These are phyloP conservation scores for Passer domesticus DNA, from an alignment of 2,113 vertebrate species.

Conservation along the genomic window DNA sequence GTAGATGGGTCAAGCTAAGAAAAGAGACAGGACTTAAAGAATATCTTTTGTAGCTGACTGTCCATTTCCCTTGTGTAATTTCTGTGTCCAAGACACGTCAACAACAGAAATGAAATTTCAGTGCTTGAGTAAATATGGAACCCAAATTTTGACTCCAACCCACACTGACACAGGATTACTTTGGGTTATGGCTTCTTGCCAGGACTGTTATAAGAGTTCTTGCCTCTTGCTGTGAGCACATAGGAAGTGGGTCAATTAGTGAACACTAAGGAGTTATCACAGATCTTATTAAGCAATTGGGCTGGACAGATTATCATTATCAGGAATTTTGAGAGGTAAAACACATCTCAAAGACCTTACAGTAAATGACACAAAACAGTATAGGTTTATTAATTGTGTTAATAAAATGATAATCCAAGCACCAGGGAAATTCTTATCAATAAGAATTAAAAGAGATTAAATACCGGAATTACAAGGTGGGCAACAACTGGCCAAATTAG, in stretches of 20 bases:
- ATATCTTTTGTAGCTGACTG: background rate
- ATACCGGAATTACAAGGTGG: background rate
- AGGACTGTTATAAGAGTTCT: background rate
- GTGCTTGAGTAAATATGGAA: background rate
- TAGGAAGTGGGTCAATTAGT: background rate
- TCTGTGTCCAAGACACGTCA: background rate
- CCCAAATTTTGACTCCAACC: background rate
- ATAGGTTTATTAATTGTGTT: background rate
- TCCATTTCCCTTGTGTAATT: background rate
- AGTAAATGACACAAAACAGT: background rate
- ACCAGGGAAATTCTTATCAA: background rate
- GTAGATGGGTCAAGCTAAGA: background rate
- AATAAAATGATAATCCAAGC: background rate
- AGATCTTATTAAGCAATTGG: background rate
- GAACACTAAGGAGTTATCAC: background rate
- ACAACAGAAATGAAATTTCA: background rate
- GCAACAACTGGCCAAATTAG: background rate
- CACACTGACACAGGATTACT: background rate
- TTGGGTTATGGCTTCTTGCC: background rate
- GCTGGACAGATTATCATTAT: background rate
- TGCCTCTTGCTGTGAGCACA: background rate
- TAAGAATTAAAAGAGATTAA: background rate
- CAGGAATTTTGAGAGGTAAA: background rate
- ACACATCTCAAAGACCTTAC: background rate
- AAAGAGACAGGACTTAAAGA: background rate